These are phyloP conservation scores for Ammodytes marinus DNA, from an alignment of 2,113 vertebrate species.

Conservation along the genomic window DNA sequence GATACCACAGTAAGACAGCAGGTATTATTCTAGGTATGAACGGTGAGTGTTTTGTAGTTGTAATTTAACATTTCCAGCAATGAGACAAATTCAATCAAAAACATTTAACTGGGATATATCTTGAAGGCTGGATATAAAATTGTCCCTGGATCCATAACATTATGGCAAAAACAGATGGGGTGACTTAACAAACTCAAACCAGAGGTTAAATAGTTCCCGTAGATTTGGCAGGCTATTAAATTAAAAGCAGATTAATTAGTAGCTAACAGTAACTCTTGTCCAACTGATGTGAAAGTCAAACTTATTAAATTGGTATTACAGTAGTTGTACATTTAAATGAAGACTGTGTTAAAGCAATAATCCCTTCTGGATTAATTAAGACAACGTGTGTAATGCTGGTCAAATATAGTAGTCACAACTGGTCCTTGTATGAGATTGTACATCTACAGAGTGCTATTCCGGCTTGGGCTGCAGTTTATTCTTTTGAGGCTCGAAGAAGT, in stretches of 20 bases:
- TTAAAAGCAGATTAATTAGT: neutral
- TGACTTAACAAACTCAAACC: neutral
- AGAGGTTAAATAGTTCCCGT: neutral
- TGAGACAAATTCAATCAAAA: slow-evolving; percentile 5
- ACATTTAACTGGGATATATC: neutral
- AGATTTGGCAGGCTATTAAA: neutral
- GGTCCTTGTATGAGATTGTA: neutral
- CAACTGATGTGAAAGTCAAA: neutral
- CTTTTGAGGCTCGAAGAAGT: slow-evolving; percentile 95
- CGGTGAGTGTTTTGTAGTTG: neutral
- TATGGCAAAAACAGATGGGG: neutral
- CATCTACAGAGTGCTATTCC: slow-evolving; percentile 78
- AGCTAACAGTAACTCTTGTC: neutral
- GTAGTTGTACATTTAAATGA: neutral
- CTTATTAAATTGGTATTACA: neutral
- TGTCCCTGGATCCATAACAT: neutral
- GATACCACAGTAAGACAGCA: neutral
- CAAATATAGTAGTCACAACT: neutral
- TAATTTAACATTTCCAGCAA: neutral
- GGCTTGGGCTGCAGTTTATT: slow-evolving; percentile 90
- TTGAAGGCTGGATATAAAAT: neutral
- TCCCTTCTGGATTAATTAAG: slow-evolving; percentile 45
- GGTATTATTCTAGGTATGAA: slow-evolving; percentile 1
- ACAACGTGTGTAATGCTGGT: slow-evolving; percentile 34
- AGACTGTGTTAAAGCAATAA: slow-evolving; percentile 11